A percentile compares a stretch with the other conserved stretches of the same genome.
Conservation (phyloP, 1,140 invertebrate genomes). For the Drosophila auraria region DNA sequence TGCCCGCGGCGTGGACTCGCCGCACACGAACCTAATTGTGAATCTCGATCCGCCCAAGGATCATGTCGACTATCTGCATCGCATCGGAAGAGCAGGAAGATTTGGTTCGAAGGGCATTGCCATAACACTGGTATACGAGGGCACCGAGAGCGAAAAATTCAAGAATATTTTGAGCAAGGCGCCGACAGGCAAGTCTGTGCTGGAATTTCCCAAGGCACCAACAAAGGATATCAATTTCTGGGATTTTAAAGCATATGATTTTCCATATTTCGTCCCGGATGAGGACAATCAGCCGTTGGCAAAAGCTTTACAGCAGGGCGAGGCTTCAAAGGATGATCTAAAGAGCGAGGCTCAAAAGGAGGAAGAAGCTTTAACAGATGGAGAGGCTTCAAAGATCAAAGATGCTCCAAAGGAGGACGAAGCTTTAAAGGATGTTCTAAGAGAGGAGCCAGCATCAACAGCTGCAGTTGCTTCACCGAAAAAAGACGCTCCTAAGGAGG, state of each 20-base stretch:
- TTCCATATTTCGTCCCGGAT: slow-evolving; percentile 41
- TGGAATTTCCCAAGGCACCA: slow-evolving; percentile 85
- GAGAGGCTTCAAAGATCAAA: neutral
- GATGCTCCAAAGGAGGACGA: too few relatives aligned
- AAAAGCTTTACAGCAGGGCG: neutral
- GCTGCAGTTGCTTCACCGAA: neutral
- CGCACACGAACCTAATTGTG: slow-evolving; percentile 96
- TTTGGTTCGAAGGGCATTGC: slow-evolving; percentile 92
- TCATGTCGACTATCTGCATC: slow-evolving; percentile 96
- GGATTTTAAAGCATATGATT: slow-evolving; percentile 59
- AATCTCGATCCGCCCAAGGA: slow-evolving; percentile 95
- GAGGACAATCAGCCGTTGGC: slow-evolving; percentile 13
- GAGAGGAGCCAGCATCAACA: too few relatives aligned
- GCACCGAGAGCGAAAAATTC: slow-evolving; percentile 87
- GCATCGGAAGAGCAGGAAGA: slow-evolving; percentile 97
- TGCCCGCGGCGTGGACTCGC: slow-evolving; percentile 94
- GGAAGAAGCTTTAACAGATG: too few relatives aligned
- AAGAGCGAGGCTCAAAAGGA: neutral
- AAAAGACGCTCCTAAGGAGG: neutral
- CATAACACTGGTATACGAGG: slow-evolving; percentile 87
- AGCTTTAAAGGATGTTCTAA: too few relatives aligned
- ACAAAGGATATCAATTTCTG: slow-evolving; percentile 56
- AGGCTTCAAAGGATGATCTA: too few relatives aligned
- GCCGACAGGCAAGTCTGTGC: slow-evolving; percentile 86
- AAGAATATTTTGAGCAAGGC: slow-evolving; percentile 86